Base-by-base conservation (phyloP, 2,888 invertebrate genomes). In the Trichogramma dendrolimi region DNA sequence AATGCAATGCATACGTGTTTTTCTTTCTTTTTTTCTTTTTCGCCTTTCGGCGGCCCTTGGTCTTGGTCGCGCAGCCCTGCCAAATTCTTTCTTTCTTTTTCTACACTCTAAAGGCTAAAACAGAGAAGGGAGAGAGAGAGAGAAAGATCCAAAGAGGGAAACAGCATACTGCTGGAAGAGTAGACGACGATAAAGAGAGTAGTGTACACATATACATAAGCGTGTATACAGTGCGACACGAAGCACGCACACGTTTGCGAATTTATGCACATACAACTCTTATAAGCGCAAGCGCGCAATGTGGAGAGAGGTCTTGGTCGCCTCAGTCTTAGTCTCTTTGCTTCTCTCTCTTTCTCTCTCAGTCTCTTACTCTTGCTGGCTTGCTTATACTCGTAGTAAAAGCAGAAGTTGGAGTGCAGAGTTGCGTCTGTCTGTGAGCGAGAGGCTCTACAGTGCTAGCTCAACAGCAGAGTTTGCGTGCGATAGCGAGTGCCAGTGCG, bases 1-100 rank as follows among this genome's bases (percentile, higher is more conserved):
- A 73, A 74, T 72, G 72, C 75, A 71, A 75, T 66, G 69, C 72
- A 71, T 43, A 46, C 42, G 14, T 14, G 48, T 39, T 60, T 48
- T 11, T 46, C 43, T 58, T 46, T 41, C 14, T 47, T 40, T 57
- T 43, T 42, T 39, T 8, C 11, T 46, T 40, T 55, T 42, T 42
- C 46, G 39, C 53, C 27, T 58, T 46, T 48, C 42, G 10, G 7
- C n/a, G 40, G 14, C 41, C 44, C 27, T 11, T 40, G 8, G 39
- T 52, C 38, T 11, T 40, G 8, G 39, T 52, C 38, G n/a, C n/a
- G 53, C 38, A 27, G 27, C 27, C 27, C 27, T 27, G 27, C 27
- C 27, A 42, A 8, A 53, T 46, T 52, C 47, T 39, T 38, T 59
- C 40, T 54, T 49, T 50, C 43, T 51, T 42, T 52, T 47, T 43